phyloP scores from a whole-genome alignment of 2,888 invertebrate species.

The Pristionchus arcanus region DNA sequence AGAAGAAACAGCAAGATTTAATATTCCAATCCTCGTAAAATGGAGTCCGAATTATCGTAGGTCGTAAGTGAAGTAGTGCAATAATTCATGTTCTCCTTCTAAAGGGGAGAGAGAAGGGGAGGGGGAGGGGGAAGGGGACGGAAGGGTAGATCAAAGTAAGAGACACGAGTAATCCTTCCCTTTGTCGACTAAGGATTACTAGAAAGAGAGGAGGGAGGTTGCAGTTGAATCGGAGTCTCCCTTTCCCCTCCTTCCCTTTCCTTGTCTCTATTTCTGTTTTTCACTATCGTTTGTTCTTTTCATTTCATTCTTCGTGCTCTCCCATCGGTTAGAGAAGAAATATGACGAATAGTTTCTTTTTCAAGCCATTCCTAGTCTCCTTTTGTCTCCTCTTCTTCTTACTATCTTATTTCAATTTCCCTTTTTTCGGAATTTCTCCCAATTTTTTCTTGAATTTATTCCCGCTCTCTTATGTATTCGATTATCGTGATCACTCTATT shows the following conservation, averaged over 20 bases:
- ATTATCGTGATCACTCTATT: too few relatives aligned
- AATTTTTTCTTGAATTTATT: not conserved
- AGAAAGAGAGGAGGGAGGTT: not conserved
- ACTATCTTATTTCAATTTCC: not conserved
- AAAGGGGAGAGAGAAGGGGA: not conserved
- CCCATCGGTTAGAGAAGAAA: too few relatives aligned
- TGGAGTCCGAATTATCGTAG: not conserved
- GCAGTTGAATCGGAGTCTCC: not conserved
- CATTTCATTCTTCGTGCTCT: not conserved
- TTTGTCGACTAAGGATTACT: conserved; percentile 3
- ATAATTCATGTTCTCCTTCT: conserved; percentile 27
- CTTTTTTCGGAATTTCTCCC: too few relatives aligned
- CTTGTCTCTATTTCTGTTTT: not conserved
- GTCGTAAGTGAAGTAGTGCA: not conserved
- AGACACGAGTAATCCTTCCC: conserved; percentile 42
- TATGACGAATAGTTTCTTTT: too few relatives aligned
- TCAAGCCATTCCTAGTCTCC: too few relatives aligned
- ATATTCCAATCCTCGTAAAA: not conserved
- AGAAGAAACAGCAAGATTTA: not conserved
- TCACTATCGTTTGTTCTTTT: not conserved
- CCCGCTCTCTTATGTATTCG: not conserved
- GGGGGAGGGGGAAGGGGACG: not conserved
- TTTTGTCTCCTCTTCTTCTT: not conserved
- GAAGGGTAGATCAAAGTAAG: conserved; percentile 44
- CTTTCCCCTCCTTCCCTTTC: not conserved